Percentiles rank a stretch among this genome's conserved stretches.
phyloP scores from a whole-genome alignment of 2,797 vertebrate species.

The Brachymystax lenok region DNA sequence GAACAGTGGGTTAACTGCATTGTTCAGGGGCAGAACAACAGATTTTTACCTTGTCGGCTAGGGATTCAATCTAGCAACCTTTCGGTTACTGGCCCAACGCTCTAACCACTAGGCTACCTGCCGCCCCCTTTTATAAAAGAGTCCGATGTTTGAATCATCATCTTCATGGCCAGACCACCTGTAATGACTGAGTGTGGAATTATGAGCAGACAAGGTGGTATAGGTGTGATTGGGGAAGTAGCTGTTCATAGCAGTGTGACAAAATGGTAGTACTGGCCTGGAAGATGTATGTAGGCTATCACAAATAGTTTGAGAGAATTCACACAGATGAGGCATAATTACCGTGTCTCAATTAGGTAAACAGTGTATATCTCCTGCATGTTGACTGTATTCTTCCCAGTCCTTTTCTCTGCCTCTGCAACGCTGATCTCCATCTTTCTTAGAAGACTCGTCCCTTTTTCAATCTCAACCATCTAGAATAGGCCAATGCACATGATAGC shows the following conservation, averaged over 20 bases:
- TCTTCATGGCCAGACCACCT: not conserved
- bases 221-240: not conserved
- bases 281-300: not conserved
- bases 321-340: conserved; percentile 4
- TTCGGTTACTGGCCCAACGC: no score
- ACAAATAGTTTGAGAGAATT: not conserved
- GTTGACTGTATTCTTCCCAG: conserved; percentile 92
- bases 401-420: conserved; percentile 93
- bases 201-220: not conserved
- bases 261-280: not conserved
- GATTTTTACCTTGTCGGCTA: no score
- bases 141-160: not conserved
- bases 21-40: no score
- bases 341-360: conserved; percentile 97
- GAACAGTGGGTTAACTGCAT: no score
- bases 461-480: conserved; percentile 81
- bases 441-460: conserved; percentile 74
- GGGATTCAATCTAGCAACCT: no score
- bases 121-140: not conserved
- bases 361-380: conserved; percentile 97
- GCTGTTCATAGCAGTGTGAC: not conserved
- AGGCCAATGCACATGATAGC: not conserved
- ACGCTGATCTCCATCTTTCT: conserved; percentile 94
- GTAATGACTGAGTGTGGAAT: not conserved
- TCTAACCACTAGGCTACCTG: no score